Evolutionary conservation across 2,113 vertebrate genomes (phyloP), one percentile per base, ranked within the genome.

Genomic region (Fukomys damarensis): DNA sequence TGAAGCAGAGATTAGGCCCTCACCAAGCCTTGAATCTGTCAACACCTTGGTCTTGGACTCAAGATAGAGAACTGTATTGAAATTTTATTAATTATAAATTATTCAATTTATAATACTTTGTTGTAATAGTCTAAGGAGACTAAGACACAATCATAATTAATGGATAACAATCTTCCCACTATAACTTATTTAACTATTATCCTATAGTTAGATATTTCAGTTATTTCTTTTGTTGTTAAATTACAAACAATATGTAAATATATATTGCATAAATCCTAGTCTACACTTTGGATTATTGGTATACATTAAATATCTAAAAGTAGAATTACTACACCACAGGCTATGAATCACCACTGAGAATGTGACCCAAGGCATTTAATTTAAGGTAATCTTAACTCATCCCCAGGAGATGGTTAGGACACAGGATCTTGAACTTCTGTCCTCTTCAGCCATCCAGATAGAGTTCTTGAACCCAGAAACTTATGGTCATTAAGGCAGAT

Each of bases 151-250:
- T 41, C 5, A 52, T n/a, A 61, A 19, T 81, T 20, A 72, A 77
- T 24, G 24, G 16, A 70, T 91, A 68, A 86, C 61, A 63, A 76
- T 32, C 12, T 59, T 46, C 12, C 28, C 82, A 65, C 3, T 5
- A 46, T 59, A 89, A 80, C 77, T 82, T 80, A 91, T 90, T 92
- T 86, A 93, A 24, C 4, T 52, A 6, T 65, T 46, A 79, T 89
- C 2, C 17, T 46, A 8, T 46, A 88, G 7, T 14, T 92, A 70
- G 28, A 54, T 0, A 90, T 82, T 79, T 87, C 89, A 28, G 8
- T 86, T 58, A n/a, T 84, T 89, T n/a, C 1, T 30, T 52, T 35
- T 63, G 7, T 80, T 72, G 2, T 52, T 84, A 30, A 52, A 32
- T 66, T 86, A 46, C 16, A 81, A 65, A 54, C 41, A 70, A 82